phyloP scores from a whole-genome alignment of 2,113 vertebrate genomes.

The Eupsittula cactorum region DNA sequence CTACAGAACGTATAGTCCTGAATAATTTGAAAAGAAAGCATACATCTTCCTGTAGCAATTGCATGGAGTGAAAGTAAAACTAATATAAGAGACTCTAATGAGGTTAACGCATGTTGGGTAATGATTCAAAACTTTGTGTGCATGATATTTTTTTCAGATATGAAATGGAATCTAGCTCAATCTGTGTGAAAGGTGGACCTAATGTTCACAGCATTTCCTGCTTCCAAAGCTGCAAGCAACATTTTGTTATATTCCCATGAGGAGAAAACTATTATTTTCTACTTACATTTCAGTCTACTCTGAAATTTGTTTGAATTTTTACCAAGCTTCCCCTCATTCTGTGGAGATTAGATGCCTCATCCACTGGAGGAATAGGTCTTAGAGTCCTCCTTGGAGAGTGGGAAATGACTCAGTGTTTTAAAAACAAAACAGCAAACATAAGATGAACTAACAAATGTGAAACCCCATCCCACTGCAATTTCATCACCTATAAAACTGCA shows the following conservation, averaged over 20 bases:
- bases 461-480: background rate
- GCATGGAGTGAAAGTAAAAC: background rate
- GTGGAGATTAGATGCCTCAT: background rate
- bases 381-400: background rate
- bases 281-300: background rate
- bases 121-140: background rate
- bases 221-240: background rate
- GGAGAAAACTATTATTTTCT: background rate
- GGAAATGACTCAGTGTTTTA: background rate
- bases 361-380: background rate
- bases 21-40: slow-evolving; percentile 27
- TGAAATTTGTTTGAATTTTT: background rate
- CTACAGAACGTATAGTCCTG: background rate
- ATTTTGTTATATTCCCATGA: background rate
- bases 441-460: slow-evolving; percentile 19
- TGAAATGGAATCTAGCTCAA: background rate
- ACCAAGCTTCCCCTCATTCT: background rate
- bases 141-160: background rate
- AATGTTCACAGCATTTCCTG: background rate
- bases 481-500: slow-evolving; percentile 47
- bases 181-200: background rate
- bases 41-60: background rate
- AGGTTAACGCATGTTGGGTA: background rate
- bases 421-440: slow-evolving; percentile 12
- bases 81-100: background rate